Base-by-base conservation (phyloP, 2,888 invertebrate species). In the Schrankia costaestrigalis region DNA sequence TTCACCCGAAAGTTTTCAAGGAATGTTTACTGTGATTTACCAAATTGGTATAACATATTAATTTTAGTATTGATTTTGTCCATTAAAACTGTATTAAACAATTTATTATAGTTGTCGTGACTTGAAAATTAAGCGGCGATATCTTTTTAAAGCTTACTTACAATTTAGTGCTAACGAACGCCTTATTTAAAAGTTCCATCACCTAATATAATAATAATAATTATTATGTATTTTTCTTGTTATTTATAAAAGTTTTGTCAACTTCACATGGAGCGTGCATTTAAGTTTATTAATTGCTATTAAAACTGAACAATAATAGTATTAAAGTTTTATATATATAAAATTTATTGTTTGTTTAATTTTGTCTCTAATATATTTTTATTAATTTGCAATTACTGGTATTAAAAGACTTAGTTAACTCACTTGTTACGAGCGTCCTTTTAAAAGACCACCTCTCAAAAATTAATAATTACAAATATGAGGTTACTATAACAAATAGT, bases 221-320 rank as follows among this genome's bases (percentile, higher is more conserved):
- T 41, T n/a, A 10, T 25, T 50, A 43, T 50, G 40, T 50, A 43
- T 49, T 47, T 37, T 47, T 55, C 54, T 58, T 57, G 42, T 66
- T 68, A 59, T 64, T 61, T 61, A 58, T 63, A 52, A 37, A 42
- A 46, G 46, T 58, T 58, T 51, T 30, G 41, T 43, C 41, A 30
- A 34, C 34, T 43, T 43, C 54, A 55, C 59, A 57, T 28, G 45
- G 56, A 62, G n/a, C n/a, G 68, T 66, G 72, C 73, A 71, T 73
- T 72, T 71, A 71, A 48, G 64, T 71, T 71, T 42, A 45, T 50
- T 40, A 57, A 48, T 59, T 56, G 51, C 50, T 65, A 61, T 58
- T 66, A 63, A 63, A 69, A 64, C 69, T 67, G 69, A 81, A 76
- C 71, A 78, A 78, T 75, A 69, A 78, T 81, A 80, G 82, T 83